These are phyloP conservation scores for Didymodactylos carnosus DNA, from an alignment of 2,888 invertebrate species.

Conservation along the genomic window DNA sequence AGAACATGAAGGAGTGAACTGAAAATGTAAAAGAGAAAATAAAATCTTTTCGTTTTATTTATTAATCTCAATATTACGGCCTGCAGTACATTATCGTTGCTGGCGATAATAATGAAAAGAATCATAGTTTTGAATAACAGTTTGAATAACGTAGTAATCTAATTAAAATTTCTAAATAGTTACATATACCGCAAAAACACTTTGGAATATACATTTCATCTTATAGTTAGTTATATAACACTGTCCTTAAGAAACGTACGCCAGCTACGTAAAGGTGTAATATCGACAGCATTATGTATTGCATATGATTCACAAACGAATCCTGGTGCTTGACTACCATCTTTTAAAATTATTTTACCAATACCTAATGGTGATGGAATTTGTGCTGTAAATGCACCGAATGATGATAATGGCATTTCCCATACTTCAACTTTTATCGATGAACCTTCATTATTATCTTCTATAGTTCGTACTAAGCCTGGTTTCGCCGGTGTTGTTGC, in stretches of 20 bases:
- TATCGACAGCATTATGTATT: background rate
- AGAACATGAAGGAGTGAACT: no score
- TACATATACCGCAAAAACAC: no score
- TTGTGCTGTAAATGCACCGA: background rate
- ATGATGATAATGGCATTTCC: background rate
- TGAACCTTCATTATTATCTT: background rate
- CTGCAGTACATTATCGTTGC: no score
- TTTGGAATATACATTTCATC: no score
- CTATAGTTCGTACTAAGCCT: background rate
- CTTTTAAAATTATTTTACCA: background rate
- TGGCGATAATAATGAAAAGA: no score
- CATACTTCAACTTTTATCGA: background rate
- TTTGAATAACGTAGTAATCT: no score
- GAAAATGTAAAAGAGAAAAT: no score
- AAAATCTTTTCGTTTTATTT: no score
- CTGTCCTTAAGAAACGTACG: background rate
- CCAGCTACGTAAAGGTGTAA: background rate
- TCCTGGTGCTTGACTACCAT: background rate
- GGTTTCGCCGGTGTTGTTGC: background rate
- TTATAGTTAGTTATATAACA: no score
- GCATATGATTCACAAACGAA: background rate
- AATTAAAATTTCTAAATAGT: no score
- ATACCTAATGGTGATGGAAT: background rate
- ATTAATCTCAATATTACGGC: no score
- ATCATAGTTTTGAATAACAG: no score